Conservation (phyloP, 2,888 invertebrate species). For the Alloscopus bannaensis region DNA sequence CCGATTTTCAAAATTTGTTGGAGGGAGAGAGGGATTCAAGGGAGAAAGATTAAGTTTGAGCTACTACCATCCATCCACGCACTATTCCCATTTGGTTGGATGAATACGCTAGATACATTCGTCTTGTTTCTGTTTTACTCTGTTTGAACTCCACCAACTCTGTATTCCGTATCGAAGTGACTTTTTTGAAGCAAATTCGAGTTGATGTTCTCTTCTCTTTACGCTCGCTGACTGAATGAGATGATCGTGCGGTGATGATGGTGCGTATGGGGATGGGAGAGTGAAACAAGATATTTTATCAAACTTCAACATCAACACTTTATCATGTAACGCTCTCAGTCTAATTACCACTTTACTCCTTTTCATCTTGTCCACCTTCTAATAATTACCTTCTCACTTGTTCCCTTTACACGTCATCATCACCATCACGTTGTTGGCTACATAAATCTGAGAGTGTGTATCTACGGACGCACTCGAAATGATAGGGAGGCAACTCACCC, state of each 20-base stretch:
- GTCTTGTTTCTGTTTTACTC: not conserved
- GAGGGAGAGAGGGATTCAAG: constrained; percentile 3
- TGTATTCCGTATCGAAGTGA: constrained; percentile 7
- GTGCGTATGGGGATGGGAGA: not conserved
- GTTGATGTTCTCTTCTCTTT: constrained; percentile 8
- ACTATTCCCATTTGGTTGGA: too few relatives aligned
- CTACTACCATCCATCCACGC: not conserved
- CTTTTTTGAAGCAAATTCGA: not conserved
- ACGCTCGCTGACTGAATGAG: not conserved
- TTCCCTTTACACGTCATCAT: too few relatives aligned
- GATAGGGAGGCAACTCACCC: too few relatives aligned
- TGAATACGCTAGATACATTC: too few relatives aligned
- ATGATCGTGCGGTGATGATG: not conserved
- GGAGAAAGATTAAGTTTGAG: constrained; percentile 31
- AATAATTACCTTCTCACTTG: constrained; percentile 60
- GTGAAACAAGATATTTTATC: constrained; percentile 60
- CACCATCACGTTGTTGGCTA: too few relatives aligned
- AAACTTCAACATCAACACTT: constrained; percentile 60
- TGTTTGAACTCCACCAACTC: not conserved
- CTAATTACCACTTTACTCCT: constrained; percentile 57
- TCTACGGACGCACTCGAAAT: too few relatives aligned
- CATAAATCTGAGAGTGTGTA: too few relatives aligned
- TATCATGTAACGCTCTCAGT: constrained; percentile 44
- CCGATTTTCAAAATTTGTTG: constrained; percentile 15
- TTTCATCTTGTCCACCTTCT: constrained; percentile 60